Conservation (phyloP, 1,140 invertebrate species). For the Oryzaephilus surinamensis region DNA sequence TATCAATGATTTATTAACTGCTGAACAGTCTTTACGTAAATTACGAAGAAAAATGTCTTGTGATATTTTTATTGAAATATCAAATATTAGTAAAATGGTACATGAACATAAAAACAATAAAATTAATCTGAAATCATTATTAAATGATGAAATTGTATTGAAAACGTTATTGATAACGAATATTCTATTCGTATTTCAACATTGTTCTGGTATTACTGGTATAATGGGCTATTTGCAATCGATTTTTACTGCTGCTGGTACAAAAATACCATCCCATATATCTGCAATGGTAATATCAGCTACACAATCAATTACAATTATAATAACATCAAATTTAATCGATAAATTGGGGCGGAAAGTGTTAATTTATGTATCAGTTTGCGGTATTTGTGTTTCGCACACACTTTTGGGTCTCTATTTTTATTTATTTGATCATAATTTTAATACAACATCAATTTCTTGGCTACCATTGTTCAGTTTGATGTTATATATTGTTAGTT, state of each 20-base stretch:
- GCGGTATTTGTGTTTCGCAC: neutral
- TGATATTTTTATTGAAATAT: too few species aligned
- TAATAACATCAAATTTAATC: neutral
- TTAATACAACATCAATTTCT: constrained; percentile 1
- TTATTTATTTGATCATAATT: neutral
- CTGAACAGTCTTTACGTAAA: constrained; percentile 2
- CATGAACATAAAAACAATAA: too few species aligned
- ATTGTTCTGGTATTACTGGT: constrained; percentile 69
- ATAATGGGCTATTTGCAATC: constrained; percentile 67
- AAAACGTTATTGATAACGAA: neutral
- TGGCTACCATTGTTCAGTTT: constrained; percentile 7
- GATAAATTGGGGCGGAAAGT: neutral
- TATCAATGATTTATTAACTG: neutral
- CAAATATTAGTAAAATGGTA: too few species aligned
- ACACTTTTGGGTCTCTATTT: constrained; percentile 2
- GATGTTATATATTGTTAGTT: constrained; percentile 4
- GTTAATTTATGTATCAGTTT: neutral
- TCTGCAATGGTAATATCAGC: constrained; percentile 65
- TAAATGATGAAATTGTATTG: too few species aligned
- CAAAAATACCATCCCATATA: constrained; percentile 39
- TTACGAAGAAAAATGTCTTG: too few species aligned
- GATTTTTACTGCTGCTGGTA: constrained; percentile 55
- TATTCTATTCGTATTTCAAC: constrained; percentile 45
- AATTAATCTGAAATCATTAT: too few species aligned
- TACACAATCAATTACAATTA: constrained; percentile 45